Base-by-base conservation (phyloP, 1,140 invertebrate genomes). In the Leptoteleia sp. region DNA sequence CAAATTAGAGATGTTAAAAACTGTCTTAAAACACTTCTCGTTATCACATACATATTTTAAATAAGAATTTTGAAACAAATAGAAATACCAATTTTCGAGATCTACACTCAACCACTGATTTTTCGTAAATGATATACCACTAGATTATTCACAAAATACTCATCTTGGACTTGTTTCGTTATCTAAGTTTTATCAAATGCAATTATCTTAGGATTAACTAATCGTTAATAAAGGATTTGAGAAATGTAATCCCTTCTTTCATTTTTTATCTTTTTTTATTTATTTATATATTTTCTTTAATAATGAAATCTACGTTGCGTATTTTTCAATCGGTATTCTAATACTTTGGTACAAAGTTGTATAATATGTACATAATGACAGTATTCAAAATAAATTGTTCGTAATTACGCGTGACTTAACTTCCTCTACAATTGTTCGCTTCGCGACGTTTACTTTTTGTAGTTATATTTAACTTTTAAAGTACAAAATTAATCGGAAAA, bases 1-100 rank as follows among this genome's bases (percentile, higher is more conserved):
- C 88, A 89, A 13, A 88, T 57, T 4, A 88, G 31, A 1, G 85
- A 84, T 9, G 87, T 84, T 13, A 88, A 68, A 19, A 84, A 79
- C 61, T 89, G 88, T 33, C 86, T 82, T 3, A 83, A 79, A 61
- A 89, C 79, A 13, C 82, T 84, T 17, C 72, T 75, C 68, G 85
- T 82, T 71, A 88, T 82, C 50, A 40, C 71, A 22, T 17, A 54
- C 84, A 42, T 33, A 5, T 47, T 31, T 29, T 25, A 12, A n/a
- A 48, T 33, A 3, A 5, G 22, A 15, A 1, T 6, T 27, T 16
- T 27, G n/a, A 22, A 12, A 12, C 25, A 3, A 27, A 45, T 45
- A 5, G 7, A 15, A 42, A 42, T 13, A 22, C 4, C n/a, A 17
- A 38, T 29, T 43, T 42, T 1, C 29, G 15, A 45, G 37, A 45